phyloP scores from a whole-genome alignment of 2,797 vertebrate species.

The Parauchenoglanis punctatus region DNA sequence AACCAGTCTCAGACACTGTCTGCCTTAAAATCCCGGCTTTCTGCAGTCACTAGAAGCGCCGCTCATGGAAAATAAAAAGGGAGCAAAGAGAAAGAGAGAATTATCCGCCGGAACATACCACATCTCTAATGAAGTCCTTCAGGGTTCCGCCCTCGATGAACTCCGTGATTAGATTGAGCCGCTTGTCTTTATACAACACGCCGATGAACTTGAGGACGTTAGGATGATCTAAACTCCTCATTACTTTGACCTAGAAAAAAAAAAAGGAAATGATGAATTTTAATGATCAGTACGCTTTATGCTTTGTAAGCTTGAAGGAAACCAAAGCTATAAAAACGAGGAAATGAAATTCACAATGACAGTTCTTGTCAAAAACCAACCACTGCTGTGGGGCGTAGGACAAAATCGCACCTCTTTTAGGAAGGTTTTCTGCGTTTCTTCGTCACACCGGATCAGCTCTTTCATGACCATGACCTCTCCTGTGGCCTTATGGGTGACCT shows the following conservation, averaged over 20 bases:
- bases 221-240: slow-evolving; percentile 94
- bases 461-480: slow-evolving; percentile 99
- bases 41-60: not conserved
- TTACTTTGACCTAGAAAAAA: slow-evolving; percentile 89
- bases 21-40: slow-evolving; percentile 32
- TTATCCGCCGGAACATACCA: slow-evolving; percentile 73
- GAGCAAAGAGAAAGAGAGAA: not conserved
- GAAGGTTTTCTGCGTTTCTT: slow-evolving; percentile 95
- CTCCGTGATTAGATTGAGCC: slow-evolving; percentile 94
- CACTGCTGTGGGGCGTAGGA: not conserved
- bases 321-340: not conserved
- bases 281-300: not conserved
- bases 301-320: not conserved
- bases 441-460: slow-evolving; percentile 95
- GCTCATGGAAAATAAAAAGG: not conserved
- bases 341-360: not conserved
- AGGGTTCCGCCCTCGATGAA: slow-evolving; percentile 95
- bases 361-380: not conserved
- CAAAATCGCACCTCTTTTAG: slow-evolving; percentile 87
- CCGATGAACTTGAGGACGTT: slow-evolving; percentile 96
- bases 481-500: slow-evolving; percentile 95
- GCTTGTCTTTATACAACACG: slow-evolving; percentile 95
- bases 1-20: slow-evolving; percentile 38
- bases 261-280: not conserved
- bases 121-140: slow-evolving; percentile 86